Base-by-base conservation (phyloP, 1,140 invertebrate genomes). In the Trinorchestia longiramus region DNA sequence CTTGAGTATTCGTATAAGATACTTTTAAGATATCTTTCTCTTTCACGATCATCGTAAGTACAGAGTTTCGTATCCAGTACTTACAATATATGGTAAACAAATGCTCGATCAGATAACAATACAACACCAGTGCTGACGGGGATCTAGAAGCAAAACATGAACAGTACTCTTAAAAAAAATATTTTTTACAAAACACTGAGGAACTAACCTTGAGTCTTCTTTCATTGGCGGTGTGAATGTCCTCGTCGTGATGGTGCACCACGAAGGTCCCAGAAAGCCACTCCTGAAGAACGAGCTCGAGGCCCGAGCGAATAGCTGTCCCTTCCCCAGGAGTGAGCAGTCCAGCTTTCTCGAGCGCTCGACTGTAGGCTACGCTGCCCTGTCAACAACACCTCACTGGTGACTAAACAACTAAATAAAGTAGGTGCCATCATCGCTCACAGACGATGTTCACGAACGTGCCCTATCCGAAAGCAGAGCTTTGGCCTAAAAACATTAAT, bases 161-260 rank as follows among this genome's bases (percentile, higher is more conserved):
- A 77, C 28, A 23, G 15, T 36, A 77, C 1, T 11, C 3, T 77
- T 3, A 77, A 77, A 36, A 23, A 28, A 77, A 36, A 77, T 11
- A 77, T 77, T 77, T 23, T 77, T 23, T 77, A 3, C 15, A 11
- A 77, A 77, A 36, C 15, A 77, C 28, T 36, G 28, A 28, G 62
- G 15, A 11, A 77, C 77, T 97, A 97, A 98, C 98, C 97, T 97
- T 98, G 43, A 98, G 97, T 95, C 98, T 97, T 90, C 98, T 97
- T 97, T 98, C 98, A 97, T 98, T 98, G 15, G 98, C 98, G 0
- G 98, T 98, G 97, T 99, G 98, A 95, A 99, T 98, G 97, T 99
- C 98, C 97, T 99, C 98, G 97, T 99, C 98, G 42, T 97, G 97
- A 43, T 97, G 96, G 96, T 97, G 97, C 19, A 98, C 97, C 57